Evolutionary conservation across 2,797 vertebrate genomes (phyloP), one percentile per base, ranked within the genome.

Genomic region (Myotis planiceps): DNA sequence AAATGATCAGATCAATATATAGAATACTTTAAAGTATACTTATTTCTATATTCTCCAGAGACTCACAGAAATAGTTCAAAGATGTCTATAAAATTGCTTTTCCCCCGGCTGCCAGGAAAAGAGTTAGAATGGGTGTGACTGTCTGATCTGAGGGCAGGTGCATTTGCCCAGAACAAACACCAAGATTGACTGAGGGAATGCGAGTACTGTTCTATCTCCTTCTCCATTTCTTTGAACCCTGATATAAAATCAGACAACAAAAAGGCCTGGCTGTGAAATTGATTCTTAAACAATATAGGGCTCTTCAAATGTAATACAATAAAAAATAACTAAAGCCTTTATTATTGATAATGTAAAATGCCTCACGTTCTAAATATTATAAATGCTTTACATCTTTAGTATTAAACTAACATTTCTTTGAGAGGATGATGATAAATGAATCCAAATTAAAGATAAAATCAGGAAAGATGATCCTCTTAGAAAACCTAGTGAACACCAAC

Each of bases 401-500:
- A 63, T 21, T 89, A 88, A 94, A 63, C 45, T 87, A 84, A 47
- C 34, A 84, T 58, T 88, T 95, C 53, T 72, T 81, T 19, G 25
- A 18, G 37, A 58, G 58, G 13, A 92, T 12, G 12, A 32, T 42
- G 15, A 45, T 39, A 88, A 74, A 80, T 14, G 9, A 84, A 81
- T 81, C 63, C 47, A 93, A 74, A 92, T 79, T 58, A 75, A 68
- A 6, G 32, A 80, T 80, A 90, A 75, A 84, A 53, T 58, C 37
- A 45, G 60, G 23, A 76, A 96, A 53, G 3, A 6, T 34, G 69
- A 84, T 65, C 4, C 51, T 76, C 14, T 69, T 87, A 76, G 88
- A 95, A 88, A 84, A 85, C n/a, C 29, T 83, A 82, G 7, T 66
- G 14, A 49, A 82, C 74, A 86, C 29, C 75, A 95, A 65, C n/a